Evolutionary conservation across 1,140 invertebrate genomes (phyloP), one percentile per base, ranked within the genome.

Genomic region (Bathynomus jamesi): DNA sequence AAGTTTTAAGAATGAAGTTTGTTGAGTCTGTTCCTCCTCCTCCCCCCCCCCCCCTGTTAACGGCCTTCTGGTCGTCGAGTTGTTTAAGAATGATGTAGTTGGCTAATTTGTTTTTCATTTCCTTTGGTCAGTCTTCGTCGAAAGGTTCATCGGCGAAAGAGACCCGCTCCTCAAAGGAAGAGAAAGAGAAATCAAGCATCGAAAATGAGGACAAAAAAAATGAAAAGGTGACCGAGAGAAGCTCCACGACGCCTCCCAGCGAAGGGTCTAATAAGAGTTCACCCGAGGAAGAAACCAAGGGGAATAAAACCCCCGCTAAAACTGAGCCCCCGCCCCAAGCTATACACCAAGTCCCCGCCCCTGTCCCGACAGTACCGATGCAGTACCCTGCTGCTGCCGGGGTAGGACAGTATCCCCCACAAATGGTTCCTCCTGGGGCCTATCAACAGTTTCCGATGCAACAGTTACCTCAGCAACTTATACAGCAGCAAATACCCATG

Each of bases 371-470:
- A 69, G 30, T 75, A 25, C 31, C 62, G 32, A 28, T 70, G 21
- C 68, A 61, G 27, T 32, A 28, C 28, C n/a, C n/a, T n/a, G n/a
- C n/a, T 30, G 10, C 3, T 7, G 21, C 61, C 21, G 25, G 13
- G 25, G 17, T 21, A 7, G 25, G 65, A 61, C 67, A 69, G 65
- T 46, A 46, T 30, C 61, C 61, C 29, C 32, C 71, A 53, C 75
- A 62, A 21, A 21, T 27, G 61, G 73, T 71, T 76, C 75, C 8
- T 70, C 75, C 1, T 69, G 65, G 1, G 69, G 65, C 53, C 46
- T 70, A 3, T 53, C 65, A 62, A 21, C 61, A 62, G 61, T 70
- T 71, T 76, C 75, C 17, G 71, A 75, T 27, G 71, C 73, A 4
- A 66, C 62, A 66, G 32, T 64, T 25, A 61, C 61, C 53, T 66